Base-by-base conservation (phyloP, 2,797 vertebrate species). In the Paguma larvata region DNA sequence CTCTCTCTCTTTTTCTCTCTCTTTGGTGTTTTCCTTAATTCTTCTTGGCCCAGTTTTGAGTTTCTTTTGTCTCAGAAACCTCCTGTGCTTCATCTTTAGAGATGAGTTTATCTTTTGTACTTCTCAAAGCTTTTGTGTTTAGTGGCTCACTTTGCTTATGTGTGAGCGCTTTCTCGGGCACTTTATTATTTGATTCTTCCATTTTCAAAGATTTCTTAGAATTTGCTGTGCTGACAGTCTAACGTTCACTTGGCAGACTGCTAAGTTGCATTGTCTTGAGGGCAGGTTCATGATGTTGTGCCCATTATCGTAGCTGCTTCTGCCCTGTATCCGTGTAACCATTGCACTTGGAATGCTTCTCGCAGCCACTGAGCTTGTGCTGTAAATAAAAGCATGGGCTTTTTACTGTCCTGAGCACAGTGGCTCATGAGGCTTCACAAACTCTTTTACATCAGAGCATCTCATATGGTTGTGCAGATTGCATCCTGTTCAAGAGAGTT, bases 61-160 rank as follows among this genome's bases (percentile, higher is more conserved):
- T 95, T 96, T 70, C 92, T 94, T 90, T 91, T 75, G 72, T 93
- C 30, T 94, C 18, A 56, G 75, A 84, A 95, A 89, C 9, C 10
- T 63, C 87, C 34, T 8, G 6, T 51, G 23, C 53, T 88, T 91
- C 86, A 25, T 73, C 70, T 89, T 84, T 53, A 84, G 65, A 80
- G 68, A 63, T 59, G 38, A 73, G 53, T 89, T 87, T 80, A 8
- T 91, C 51, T 95, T 94, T 94, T 85, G 32, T 82, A 78, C 41
- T 85, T 82, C 25, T 82, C 63, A 75, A 78, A 70, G 51, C 27
- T 91, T 91, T 90, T 87, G 44, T 89, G 89, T 77, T 84, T 38
- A 91, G 62, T 23, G 48, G 85, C 59, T 96, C 67, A 30, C 84
- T 93, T 93, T 88, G 38, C 63, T 32, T 63, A 30, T 0, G 23